These are phyloP conservation scores for Acanthosoma haemorrhoidale DNA, from an alignment of 2,888 invertebrate species.

Conservation along the genomic window DNA sequence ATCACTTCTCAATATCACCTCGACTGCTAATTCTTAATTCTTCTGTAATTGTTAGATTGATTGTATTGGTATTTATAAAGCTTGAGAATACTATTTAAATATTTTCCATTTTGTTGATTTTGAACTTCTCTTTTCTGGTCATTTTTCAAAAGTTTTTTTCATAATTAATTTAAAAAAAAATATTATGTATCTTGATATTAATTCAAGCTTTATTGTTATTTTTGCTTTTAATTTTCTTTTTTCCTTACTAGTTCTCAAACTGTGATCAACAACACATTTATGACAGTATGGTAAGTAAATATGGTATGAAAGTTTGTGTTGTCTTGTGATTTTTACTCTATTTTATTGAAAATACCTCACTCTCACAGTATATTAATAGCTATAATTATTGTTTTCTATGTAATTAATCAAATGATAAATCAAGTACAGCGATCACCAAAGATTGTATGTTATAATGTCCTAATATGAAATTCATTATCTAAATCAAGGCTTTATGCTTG, in stretches of 20 bases:
- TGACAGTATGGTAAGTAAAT: conserved; percentile 76
- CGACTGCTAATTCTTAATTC: no score
- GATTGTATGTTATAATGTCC: no score
- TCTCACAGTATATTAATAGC: neutral
- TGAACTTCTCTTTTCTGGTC: neutral
- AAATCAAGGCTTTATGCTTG: no score
- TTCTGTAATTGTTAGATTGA: no score
- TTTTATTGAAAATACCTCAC: neutral
- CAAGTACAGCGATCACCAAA: no score
- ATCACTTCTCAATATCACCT: no score
- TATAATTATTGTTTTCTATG: no score
- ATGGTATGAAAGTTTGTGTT: conserved; percentile 23
- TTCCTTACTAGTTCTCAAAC: conserved; percentile 76
- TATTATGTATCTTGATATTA: neutral
- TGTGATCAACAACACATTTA: conserved; percentile 84
- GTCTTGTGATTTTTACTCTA: conserved; percentile 30
- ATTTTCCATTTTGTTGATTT: neutral
- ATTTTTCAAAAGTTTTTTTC: no score
- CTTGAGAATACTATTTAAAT: neutral
- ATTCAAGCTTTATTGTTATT: conserved; percentile 10
- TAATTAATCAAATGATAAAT: no score
- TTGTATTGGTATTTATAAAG: neutral
- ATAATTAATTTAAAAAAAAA: neutral
- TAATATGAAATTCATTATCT: no score
- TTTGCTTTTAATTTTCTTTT: conserved; percentile 30